phyloP scores from a whole-genome alignment of 2,113 vertebrate species.

The Isichthys henryi region DNA sequence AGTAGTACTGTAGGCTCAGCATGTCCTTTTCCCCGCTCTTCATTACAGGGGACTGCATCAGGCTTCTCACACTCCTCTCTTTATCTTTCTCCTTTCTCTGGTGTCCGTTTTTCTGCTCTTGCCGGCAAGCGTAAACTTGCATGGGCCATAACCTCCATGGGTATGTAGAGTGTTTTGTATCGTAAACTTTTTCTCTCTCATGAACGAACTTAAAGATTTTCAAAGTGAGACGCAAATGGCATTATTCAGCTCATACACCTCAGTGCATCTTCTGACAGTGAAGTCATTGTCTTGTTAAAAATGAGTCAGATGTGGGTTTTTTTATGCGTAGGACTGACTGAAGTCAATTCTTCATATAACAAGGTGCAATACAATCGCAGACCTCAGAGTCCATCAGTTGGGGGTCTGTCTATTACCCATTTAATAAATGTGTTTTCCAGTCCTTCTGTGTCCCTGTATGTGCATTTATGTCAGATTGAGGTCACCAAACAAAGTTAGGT shows the following conservation, averaged over 20 bases:
- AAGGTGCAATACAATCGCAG: neutral
- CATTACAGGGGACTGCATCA: neutral
- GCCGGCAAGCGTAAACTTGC: neutral
- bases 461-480: slow-evolving; percentile 24
- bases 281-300: neutral
- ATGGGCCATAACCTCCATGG: neutral
- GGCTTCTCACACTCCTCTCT: neutral
- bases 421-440: neutral
- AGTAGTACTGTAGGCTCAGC: slow-evolving; percentile 14
- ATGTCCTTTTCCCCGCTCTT: slow-evolving; percentile 22
- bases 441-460: slow-evolving; percentile 27
- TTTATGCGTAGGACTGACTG: neutral
- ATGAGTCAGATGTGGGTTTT: neutral
- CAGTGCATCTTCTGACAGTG: neutral
- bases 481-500: slow-evolving; percentile 30
- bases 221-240: neutral
- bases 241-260: neutral
- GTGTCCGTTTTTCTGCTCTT: neutral
- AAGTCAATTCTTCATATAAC: neutral
- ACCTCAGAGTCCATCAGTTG: neutral
- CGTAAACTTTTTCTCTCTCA: neutral
- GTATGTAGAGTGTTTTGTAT: neutral
- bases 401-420: neutral
- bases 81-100: neutral
- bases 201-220: neutral